Base-by-base conservation (phyloP, 1,140 invertebrate genomes). In the Physella acuta region DNA sequence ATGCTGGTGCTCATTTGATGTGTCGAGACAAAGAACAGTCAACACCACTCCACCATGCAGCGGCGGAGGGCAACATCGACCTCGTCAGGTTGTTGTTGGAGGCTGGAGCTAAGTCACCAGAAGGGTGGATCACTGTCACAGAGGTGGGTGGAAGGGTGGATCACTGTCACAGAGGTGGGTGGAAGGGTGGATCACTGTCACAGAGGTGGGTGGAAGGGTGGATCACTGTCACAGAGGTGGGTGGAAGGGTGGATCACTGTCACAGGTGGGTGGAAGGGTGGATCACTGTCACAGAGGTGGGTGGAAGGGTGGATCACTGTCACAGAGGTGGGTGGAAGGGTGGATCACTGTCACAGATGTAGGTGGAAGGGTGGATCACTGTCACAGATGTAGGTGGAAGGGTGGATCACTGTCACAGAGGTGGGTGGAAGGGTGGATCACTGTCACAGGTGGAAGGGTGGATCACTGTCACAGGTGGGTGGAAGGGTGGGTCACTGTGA, bases 1-100 rank as follows among this genome's bases (percentile, higher is more conserved):
- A 89, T 24, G 90, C 90, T 70, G 90, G 90, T 0, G 92, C 92
- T 0, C 88, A 92, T 52, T 68, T 86, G 26, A 73, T 82, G 56
- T 81, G 81, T 64, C 73, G 73, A n/a, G 86, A 87, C 75, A 81
- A 86, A 58, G 81, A 85, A 31, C 58, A 75, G 2, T 78, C 79
- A 24, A 87, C 85, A 14, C 85, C 86, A 2, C 73, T 87, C 0
- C 86, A 86, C 66, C 78, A 80, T 52, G 85, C 86, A 2, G 80
- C 80, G 36, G 76, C 76, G 31, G 82, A 86, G 60, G 86, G 86
- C 0, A 82, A 82, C 59, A 44, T 80, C 51, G 76, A 80, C 0
- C 79, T 86, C 24, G 78, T 84, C 3, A 75, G 77, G 16, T 61
- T 82, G 55, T 64, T 86, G 62, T 78, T 86, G 64, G 75, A 82